These are phyloP conservation scores for Neocrepidodera transversa DNA, from an alignment of 2,888 invertebrate genomes.

Conservation along the genomic window DNA sequence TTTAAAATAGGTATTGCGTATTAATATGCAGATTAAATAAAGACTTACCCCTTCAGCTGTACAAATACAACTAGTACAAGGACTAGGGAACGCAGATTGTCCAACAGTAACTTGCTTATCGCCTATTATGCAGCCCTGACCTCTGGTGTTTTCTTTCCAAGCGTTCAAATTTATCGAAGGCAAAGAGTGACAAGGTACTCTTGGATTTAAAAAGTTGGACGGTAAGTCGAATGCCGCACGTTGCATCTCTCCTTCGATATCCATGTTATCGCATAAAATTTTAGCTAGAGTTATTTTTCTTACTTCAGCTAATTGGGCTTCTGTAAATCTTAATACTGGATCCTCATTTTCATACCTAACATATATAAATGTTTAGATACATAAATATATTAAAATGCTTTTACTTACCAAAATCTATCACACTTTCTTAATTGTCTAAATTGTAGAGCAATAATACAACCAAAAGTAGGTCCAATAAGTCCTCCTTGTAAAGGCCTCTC, in stretches of 20 bases:
- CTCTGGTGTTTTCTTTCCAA: constrained; percentile 75
- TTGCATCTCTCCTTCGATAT: constrained; percentile 84
- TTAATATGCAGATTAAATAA: too few species aligned
- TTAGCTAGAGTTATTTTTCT: constrained; percentile 86
- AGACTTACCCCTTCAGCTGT: constrained; percentile 81
- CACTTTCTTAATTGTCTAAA: constrained; percentile 90
- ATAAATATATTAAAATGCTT: neutral
- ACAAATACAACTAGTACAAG: constrained; percentile 89
- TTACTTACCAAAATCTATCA: constrained; percentile 86
- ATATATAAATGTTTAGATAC: too few species aligned
- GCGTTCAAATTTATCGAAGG: constrained; percentile 82
- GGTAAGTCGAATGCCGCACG: constrained; percentile 90
- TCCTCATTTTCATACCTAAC: constrained; percentile 83
- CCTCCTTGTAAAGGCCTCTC: constrained; percentile 89
- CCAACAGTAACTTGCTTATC: constrained; percentile 80
- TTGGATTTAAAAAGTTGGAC: constrained; percentile 87
- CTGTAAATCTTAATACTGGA: constrained; percentile 78
- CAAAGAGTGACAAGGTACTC: constrained; percentile 79
- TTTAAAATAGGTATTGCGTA: too few species aligned
- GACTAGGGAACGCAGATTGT: constrained; percentile 86
- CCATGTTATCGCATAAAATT: constrained; percentile 89
- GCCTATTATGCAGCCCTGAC: constrained; percentile 82
- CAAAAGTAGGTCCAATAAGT: constrained; percentile 92
- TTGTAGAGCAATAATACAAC: constrained; percentile 93
- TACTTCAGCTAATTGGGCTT: constrained; percentile 86